A percentile compares a stretch with the other conserved stretches of the same genome.
These are phyloP conservation scores for Leucoraja ocellata DNA, from an alignment of 2,797 vertebrate species.

Conservation along the genomic window DNA sequence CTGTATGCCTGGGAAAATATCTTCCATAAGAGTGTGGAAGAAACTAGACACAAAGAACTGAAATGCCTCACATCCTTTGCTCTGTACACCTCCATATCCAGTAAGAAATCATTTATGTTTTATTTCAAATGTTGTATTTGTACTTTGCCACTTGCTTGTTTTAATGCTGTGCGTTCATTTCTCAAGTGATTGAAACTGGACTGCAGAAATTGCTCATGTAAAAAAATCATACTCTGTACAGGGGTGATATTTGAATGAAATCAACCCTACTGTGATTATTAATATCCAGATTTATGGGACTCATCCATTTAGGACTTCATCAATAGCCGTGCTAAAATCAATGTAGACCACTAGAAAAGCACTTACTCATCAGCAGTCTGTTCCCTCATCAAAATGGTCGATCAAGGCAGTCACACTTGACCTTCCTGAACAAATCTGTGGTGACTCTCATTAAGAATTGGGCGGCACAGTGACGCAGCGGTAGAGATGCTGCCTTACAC, in stretches of 20 bases:
- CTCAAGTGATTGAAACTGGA: not conserved
- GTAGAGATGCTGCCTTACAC: too few relatives aligned
- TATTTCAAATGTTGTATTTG: not conserved
- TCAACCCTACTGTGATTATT: not conserved
- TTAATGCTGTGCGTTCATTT: not conserved
- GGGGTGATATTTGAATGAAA: not conserved
- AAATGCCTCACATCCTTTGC: constrained; percentile 90
- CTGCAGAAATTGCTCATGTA: too few relatives aligned
- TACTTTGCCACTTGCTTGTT: constrained; percentile 27
- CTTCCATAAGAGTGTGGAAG: constrained; percentile 85
- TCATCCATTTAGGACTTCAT: too few relatives aligned
- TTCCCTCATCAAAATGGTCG: too few relatives aligned
- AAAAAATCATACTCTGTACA: too few relatives aligned
- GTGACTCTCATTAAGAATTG: too few relatives aligned
- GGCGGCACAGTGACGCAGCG: too few relatives aligned
- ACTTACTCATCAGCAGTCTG: too few relatives aligned
- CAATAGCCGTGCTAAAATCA: too few relatives aligned
- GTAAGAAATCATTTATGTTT: constrained; percentile 53
- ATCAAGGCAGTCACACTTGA: too few relatives aligned
- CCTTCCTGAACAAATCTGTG: too few relatives aligned
- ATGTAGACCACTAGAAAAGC: too few relatives aligned
- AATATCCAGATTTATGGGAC: not conserved
- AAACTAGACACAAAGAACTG: constrained; percentile 85
- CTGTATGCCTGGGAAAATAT: constrained; percentile 95
- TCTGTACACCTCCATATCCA: constrained; percentile 84